A percentile compares a stretch with the other conserved stretches of the same genome.
Conservation (phyloP, 2,797 vertebrate genomes). For the Pseudomugil tenellus region DNA sequence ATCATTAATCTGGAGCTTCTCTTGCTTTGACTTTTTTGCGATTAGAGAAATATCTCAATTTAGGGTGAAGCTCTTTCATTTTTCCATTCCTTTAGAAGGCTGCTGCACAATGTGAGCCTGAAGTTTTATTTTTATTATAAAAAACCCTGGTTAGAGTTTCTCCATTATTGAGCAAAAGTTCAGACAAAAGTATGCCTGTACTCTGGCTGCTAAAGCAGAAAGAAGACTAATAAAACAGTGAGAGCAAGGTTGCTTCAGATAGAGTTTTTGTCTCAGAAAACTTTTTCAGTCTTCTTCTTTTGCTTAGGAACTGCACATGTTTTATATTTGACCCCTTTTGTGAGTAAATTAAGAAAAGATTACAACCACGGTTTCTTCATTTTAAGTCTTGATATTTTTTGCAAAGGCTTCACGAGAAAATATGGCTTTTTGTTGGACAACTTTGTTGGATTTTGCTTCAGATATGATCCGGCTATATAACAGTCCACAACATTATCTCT, state of each 20-base stretch:
- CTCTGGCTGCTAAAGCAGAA: slow-evolving; percentile 14
- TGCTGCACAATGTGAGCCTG: not conserved
- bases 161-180: slow-evolving; percentile 26
- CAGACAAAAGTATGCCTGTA: slow-evolving; percentile 42
- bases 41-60: slow-evolving; percentile 16
- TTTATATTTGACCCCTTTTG: not conserved
- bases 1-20: slow-evolving; percentile 23
- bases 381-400: not conserved
- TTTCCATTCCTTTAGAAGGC: not conserved
- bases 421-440: not conserved
- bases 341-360: not conserved
- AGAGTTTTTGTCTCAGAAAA: slow-evolving; percentile 39
- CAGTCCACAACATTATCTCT: not conserved
- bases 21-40: not conserved
- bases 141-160: slow-evolving; percentile 13
- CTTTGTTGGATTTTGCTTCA: not conserved
- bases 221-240: not conserved
- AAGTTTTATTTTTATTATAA: slow-evolving; percentile 44
- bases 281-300: slow-evolving; percentile 2
- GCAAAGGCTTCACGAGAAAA: too few species aligned
- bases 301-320: slow-evolving; percentile 9
- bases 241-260: too few species aligned
- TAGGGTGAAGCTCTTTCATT: not conserved
- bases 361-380: not conserved
- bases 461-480: not conserved